phyloP scores from a whole-genome alignment of 2,797 vertebrate genomes.

The Pseudochirops corinnae region DNA sequence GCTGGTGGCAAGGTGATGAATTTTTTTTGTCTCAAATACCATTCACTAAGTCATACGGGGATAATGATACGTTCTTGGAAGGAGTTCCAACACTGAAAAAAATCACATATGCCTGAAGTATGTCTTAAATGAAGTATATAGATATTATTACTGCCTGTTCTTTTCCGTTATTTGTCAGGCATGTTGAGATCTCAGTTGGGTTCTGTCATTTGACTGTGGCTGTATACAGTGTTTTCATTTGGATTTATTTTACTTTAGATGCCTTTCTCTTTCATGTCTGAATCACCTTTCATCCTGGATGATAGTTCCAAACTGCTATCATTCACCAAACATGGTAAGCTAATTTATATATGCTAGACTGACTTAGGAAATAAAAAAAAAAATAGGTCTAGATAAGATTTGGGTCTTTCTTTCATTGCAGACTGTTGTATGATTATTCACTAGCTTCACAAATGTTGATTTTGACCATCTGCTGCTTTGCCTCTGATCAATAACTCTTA shows the following conservation, averaged over 20 bases:
- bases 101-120: neutral
- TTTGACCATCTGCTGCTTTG: neutral
- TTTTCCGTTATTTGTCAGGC: neutral
- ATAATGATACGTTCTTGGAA: neutral
- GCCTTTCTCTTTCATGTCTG: constrained; percentile 32
- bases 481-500: neutral
- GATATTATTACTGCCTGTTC: neutral
- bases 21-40: neutral
- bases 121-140: neutral
- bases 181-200: neutral
- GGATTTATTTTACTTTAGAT: constrained; percentile 45
- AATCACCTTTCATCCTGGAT: neutral
- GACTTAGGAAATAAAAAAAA: neutral
- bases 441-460: neutral
- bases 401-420: neutral
- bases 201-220: constrained; percentile 16
- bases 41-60: neutral
- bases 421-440: neutral
- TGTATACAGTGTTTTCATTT: neutral
- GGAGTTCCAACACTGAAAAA: neutral
- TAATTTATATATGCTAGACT: neutral
- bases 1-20: neutral
- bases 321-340: neutral
- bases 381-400: neutral
- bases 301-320: constrained; percentile 7